Evolutionary conservation across 1,140 invertebrate genomes (phyloP).

Genomic region (Zelostemma sp.): DNA sequence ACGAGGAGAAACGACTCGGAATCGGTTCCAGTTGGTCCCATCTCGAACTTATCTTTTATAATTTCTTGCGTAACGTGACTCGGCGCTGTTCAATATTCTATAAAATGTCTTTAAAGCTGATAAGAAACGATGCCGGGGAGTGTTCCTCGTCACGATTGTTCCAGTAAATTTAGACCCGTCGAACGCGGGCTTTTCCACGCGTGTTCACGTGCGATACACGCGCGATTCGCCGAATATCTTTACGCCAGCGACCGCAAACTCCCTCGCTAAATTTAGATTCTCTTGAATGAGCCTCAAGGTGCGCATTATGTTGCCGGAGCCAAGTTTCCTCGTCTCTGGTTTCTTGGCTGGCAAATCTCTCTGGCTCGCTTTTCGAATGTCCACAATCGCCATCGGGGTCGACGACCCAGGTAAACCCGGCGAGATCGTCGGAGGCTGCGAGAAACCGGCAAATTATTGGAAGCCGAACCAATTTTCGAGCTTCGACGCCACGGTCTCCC

Average conservation of each 20-base stretch:
- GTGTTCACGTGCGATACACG: constrained; percentile 5
- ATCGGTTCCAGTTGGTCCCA: too few species aligned
- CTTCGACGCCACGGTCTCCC: background rate
- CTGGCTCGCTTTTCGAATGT: constrained; percentile 53
- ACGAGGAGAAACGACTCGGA: too few species aligned
- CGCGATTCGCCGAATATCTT: constrained; percentile 48
- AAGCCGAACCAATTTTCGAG: constrained; percentile 1
- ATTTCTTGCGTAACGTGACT: too few species aligned
- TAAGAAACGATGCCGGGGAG: too few species aligned
- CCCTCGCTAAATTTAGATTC: constrained; percentile 58
- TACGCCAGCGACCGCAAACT: constrained; percentile 42
- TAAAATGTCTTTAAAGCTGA: too few species aligned
- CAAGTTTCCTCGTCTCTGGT: constrained; percentile 51
- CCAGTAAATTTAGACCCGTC: too few species aligned
- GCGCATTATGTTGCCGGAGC: constrained; percentile 31
- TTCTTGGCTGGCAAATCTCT: constrained; percentile 45
- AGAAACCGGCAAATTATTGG: constrained; percentile 11
- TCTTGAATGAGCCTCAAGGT: constrained; percentile 55
- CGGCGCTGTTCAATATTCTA: too few species aligned
- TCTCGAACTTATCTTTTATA: too few species aligned
- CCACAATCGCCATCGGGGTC: constrained; percentile 54
- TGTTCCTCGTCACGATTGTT: too few species aligned
- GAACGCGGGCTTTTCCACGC: too few species aligned
- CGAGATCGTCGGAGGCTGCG: constrained; percentile 19
- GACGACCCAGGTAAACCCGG: constrained; percentile 36